Conservation (phyloP, 2,888 invertebrate species). For the Netelia fuscicornis region DNA sequence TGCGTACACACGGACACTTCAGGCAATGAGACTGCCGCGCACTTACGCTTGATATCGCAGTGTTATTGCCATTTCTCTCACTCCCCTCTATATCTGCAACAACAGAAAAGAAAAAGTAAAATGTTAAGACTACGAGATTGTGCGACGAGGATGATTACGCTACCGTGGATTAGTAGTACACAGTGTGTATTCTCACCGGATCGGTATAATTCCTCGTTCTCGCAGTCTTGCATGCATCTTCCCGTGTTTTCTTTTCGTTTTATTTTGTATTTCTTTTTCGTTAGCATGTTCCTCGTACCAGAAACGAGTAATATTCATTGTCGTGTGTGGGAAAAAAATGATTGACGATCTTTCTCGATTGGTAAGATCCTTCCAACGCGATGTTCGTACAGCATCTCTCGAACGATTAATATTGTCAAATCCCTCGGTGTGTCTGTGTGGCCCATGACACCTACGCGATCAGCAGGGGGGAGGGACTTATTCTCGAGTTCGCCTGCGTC, state of each 20-base stretch:
- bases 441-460: slow-evolving; percentile 76
- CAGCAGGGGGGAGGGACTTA: slow-evolving; percentile 71
- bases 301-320: slow-evolving; percentile 60
- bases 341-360: slow-evolving; percentile 63
- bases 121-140: slow-evolving; percentile 1
- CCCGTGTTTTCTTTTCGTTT: background rate
- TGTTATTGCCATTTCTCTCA: background rate
- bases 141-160: slow-evolving; percentile 17
- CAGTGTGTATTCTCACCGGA: slow-evolving; percentile 17
- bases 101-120: slow-evolving; percentile 12
- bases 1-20: slow-evolving; percentile 23
- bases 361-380: slow-evolving; percentile 43
- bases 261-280: background rate
- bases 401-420: slow-evolving; percentile 77
- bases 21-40: slow-evolving; percentile 30
- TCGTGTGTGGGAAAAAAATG: slow-evolving; percentile 58
- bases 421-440: slow-evolving; percentile 65
- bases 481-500: slow-evolving; percentile 61
- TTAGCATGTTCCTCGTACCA: slow-evolving; percentile 44
- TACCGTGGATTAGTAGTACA: slow-evolving; percentile 15
- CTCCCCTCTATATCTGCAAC: slow-evolving; percentile 27
- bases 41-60: slow-evolving; percentile 60
- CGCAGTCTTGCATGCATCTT: slow-evolving; percentile 1
- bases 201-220: slow-evolving; percentile 30
- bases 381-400: slow-evolving; percentile 36